A percentile compares a stretch with the other conserved stretches of the same genome.
Conservation (phyloP, 2,113 vertebrate genomes). For the western clawed frog (Xenopus tropicalis) region UCB_Xtro_10.0 CM004452.2:51756001-51756500, state of each 20-base stretch:
- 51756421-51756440: too few species aligned
- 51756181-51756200: neutral
- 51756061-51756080: constrained; percentile 96
- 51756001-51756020: constrained; percentile 86
- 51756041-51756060: constrained; percentile 98
- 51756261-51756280: constrained; percentile 46
- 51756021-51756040: constrained; percentile 98
- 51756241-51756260: neutral
- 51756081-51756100: constrained; percentile 98
- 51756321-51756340: too few species aligned
- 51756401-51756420: too few species aligned
- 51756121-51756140: constrained; percentile 64
- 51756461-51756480: too few species aligned
- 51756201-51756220: too few species aligned
- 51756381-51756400: too few species aligned
- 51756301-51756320: constrained; percentile 26
- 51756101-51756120: constrained; percentile 88
- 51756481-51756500: too few species aligned
- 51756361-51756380: too few species aligned
- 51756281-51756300: constrained; percentile 41
- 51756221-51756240: neutral
- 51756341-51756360: too few species aligned
- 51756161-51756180: neutral
- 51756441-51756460: too few species aligned
- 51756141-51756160: constrained; percentile 48